A percentile compares a stretch with the other conserved stretches of the same genome.
These are phyloP conservation scores for Agrochola circellaris DNA, from an alignment of 2,888 invertebrate species.

Conservation along the genomic window DNA sequence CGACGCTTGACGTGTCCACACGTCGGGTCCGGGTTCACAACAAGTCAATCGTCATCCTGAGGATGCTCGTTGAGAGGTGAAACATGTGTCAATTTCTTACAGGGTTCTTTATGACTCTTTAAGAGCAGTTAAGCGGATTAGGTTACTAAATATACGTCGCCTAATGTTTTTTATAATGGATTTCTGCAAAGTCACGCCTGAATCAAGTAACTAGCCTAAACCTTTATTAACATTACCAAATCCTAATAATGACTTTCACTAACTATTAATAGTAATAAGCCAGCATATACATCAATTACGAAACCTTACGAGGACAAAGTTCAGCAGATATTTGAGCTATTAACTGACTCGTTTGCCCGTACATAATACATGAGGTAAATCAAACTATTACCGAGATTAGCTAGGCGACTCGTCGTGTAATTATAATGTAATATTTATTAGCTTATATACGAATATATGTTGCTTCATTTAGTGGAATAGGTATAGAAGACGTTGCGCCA, in stretches of 20 bases:
- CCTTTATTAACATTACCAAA: background rate
- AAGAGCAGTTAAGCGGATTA: too few relatives aligned
- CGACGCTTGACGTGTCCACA: too few relatives aligned
- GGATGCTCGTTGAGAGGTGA: too few relatives aligned
- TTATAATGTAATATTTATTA: slow-evolving; percentile 50
- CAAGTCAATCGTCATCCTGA: too few relatives aligned
- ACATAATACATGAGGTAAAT: slow-evolving; percentile 58
- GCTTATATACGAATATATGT: background rate
- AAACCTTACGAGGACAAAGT: slow-evolving; percentile 28
- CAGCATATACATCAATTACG: slow-evolving; percentile 44
- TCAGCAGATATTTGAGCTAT: slow-evolving; percentile 44
- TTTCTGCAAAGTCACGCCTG: too few relatives aligned
- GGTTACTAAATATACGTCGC: too few relatives aligned
- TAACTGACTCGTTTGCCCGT: slow-evolving; percentile 55
- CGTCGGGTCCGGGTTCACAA: too few relatives aligned
- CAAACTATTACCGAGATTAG: slow-evolving; percentile 57
- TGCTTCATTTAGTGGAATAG: background rate
- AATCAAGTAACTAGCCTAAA: too few relatives aligned
- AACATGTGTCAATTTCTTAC: too few relatives aligned
- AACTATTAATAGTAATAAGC: slow-evolving; percentile 32
- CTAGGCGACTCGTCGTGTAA: slow-evolving; percentile 23
- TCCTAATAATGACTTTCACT: slow-evolving; percentile 9
- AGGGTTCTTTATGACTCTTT: too few relatives aligned
- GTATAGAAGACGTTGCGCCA: background rate
- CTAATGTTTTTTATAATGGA: too few relatives aligned